Evolutionary conservation across 1,140 invertebrate species (phyloP).

Genomic region (Drosophila simulans): DNA sequence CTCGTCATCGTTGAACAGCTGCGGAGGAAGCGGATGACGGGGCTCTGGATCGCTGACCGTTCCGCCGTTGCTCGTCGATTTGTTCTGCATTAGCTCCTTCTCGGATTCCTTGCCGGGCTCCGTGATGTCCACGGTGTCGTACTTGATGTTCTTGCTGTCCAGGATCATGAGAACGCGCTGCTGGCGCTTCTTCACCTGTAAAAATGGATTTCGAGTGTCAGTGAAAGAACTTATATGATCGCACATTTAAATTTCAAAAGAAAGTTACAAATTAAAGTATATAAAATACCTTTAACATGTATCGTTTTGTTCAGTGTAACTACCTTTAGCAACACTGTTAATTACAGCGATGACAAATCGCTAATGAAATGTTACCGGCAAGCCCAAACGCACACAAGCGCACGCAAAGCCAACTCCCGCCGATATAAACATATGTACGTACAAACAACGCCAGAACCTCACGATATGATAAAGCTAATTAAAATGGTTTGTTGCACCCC

Average conservation of each 20-base stretch:
- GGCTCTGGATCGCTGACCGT: slow-evolving; percentile 87
- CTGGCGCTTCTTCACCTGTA: slow-evolving; percentile 96
- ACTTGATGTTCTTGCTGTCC: slow-evolving; percentile 94
- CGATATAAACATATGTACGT: not conserved
- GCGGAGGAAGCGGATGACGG: slow-evolving; percentile 92
- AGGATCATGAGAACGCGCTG: slow-evolving; percentile 96
- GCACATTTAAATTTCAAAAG: not conserved
- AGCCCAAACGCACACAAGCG: slow-evolving; percentile 32
- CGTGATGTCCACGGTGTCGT: slow-evolving; percentile 96
- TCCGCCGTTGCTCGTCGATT: slow-evolving; percentile 91
- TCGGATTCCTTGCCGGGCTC: slow-evolving; percentile 94
- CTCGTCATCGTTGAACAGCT: slow-evolving; percentile 96
- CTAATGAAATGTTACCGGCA: slow-evolving; percentile 35
- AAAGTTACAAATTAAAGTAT: too few relatives aligned
- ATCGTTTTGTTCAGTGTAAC: slow-evolving; percentile 9
- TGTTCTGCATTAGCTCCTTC: slow-evolving; percentile 96
- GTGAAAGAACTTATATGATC: not conserved
- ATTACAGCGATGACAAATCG: slow-evolving; percentile 34
- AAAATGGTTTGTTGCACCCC: slow-evolving; percentile 39
- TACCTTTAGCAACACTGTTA: slow-evolving; percentile 1
- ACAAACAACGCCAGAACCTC: not conserved
- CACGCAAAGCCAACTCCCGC: slow-evolving; percentile 10
- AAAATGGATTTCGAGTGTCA: not conserved
- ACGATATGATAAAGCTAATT: slow-evolving; percentile 40
- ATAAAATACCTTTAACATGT: too few relatives aligned